Evolutionary conservation across 2,113 vertebrate species (phyloP), one percentile per base, ranked within the genome.

Genomic region (Hyla sarda): DNA sequence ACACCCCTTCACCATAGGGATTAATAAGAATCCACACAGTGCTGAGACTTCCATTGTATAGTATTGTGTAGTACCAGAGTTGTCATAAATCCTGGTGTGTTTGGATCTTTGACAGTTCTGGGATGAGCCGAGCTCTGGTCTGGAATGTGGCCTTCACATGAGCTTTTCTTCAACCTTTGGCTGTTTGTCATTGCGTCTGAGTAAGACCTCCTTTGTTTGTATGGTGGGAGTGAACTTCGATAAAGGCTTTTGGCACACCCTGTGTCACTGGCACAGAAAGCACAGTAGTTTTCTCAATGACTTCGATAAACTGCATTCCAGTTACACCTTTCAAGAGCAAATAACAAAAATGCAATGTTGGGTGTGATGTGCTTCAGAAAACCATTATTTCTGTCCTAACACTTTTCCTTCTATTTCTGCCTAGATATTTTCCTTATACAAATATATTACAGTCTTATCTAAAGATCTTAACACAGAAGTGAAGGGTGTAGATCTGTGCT

Each of bases 251-350:
- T 28, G 75, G 10, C 75, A 77, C 75, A 58, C 75, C 84, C 84
- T 71, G 17, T 41, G 47, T 85, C 62, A 30, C 62, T 85, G 84
- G 84, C 84, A 78, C 19, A 69, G 13, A 52, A 56, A 25, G 45
- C 21, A 21, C 58, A 56, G 28, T 79, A 14, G 1, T 79, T 84
- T 76, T 79, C 47, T 54, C 37, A 67, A 56, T 71, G 84, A 37
- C 84, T 79, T 23, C 14, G 75, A 85, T 85, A 85, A 85, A 71
- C 47, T 54, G 34, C 30, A 54, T 85, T 78, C 83, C 83, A 79
- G 84, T 78, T 85, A 78, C 84, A 48, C 84, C 84, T 85, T 77
- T 75, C 60, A 37, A 85, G 60, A 79, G 62, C 74, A 78, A 85
- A 85, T 48, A 50, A 37, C 47, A 78, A 37, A 77, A 85, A 77